phyloP scores from a whole-genome alignment of 2,888 invertebrate genomes.

The Ommatoiulus sabulosus region DNA sequence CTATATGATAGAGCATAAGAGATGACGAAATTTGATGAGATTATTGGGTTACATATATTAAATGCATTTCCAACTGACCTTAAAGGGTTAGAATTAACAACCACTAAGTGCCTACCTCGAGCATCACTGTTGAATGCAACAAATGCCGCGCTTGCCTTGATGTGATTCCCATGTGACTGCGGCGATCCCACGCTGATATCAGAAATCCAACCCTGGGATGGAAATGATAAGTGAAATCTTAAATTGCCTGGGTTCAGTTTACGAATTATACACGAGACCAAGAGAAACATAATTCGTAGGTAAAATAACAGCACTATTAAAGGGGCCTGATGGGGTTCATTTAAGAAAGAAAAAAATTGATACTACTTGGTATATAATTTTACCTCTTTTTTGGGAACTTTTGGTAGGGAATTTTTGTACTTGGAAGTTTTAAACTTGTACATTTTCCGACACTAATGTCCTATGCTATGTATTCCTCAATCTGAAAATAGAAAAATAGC shows the following conservation, averaged over 20 bases:
- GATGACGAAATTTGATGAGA: too few species aligned
- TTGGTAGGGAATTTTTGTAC: constrained; percentile 97
- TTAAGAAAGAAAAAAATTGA: background rate
- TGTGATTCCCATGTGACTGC: constrained; percentile 95
- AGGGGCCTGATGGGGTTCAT: background rate
- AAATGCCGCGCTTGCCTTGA: constrained; percentile 90
- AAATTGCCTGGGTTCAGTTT: background rate
- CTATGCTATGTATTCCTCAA: background rate
- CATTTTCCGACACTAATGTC: constrained; percentile 58
- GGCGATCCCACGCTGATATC: constrained; percentile 93
- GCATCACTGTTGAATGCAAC: constrained; percentile 97
- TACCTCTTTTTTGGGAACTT: constrained; percentile 90
- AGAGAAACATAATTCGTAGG: too few species aligned
- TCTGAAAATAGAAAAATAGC: background rate
- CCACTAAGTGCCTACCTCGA: constrained; percentile 72
- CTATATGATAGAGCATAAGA: constrained; percentile 34
- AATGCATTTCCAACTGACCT: constrained; percentile 23
- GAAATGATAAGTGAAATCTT: constrained; percentile 51
- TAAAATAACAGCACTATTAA: too few species aligned
- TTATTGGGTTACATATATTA: background rate
- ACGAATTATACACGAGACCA: too few species aligned
- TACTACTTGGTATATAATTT: background rate
- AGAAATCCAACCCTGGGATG: constrained; percentile 75
- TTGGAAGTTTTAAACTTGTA: constrained; percentile 93
- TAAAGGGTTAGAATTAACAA: constrained; percentile 50